Percentiles rank a stretch among this genome's conserved stretches.
Evolutionary conservation across 2,113 vertebrate genomes (phyloP).

Genomic region (Syrrhaptes paradoxus): DNA sequence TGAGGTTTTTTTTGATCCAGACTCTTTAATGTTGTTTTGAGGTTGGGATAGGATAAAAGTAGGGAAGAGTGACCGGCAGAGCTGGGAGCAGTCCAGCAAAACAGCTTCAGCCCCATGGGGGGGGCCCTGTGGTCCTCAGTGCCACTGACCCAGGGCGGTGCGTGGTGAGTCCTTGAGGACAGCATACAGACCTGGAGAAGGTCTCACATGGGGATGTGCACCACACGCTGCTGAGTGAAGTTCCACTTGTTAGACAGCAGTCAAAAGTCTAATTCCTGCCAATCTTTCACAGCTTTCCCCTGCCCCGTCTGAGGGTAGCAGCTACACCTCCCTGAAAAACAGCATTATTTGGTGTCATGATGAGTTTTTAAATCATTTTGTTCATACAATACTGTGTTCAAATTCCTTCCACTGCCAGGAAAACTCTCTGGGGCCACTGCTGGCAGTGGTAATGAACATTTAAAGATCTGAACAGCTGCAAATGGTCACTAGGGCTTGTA

Average conservation of each 20-base stretch:
- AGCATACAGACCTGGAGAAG: neutral
- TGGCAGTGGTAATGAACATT: neutral
- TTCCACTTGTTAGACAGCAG: neutral
- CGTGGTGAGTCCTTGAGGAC: neutral
- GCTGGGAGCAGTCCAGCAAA: neutral
- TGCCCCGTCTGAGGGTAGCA: neutral
- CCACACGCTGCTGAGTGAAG: neutral
- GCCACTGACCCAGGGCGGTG: neutral
- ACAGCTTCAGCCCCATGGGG: neutral
- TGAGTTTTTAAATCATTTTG: neutral
- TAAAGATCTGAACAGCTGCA: neutral
- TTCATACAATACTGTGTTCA: neutral
- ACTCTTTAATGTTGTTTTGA: slow-evolving; percentile 11
- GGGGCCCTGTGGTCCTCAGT: fast-evolving
- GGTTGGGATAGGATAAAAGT: neutral
- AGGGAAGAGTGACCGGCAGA: neutral
- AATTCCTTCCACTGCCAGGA: neutral
- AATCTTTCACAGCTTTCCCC: neutral
- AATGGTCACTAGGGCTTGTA: neutral
- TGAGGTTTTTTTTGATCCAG: neutral
- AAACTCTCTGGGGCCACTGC: neutral
- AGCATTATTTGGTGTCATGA: neutral
- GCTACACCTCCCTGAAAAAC: neutral
- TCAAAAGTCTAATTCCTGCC: neutral
- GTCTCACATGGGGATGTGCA: neutral